Evolutionary conservation across 2,797 vertebrate genomes (phyloP), one percentile per base, ranked within the genome.

Genomic region (Distichodus sexfasciatus): DNA sequence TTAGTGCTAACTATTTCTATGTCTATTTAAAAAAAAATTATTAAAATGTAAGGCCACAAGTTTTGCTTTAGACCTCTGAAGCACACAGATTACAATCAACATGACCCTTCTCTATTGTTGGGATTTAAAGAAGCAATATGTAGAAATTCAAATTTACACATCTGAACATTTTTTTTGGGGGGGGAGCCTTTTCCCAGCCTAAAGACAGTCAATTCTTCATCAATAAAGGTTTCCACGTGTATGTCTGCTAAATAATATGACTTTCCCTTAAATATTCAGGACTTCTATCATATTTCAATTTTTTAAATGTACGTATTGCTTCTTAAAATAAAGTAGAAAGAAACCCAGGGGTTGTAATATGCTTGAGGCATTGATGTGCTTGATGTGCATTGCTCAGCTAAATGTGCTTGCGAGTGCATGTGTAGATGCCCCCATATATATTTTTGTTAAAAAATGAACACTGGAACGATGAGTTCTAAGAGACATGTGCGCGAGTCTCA

Each of bases 301-400:
- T 41, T 40, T 26, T 11, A 12, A 36, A 10, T 21, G n/a, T n/a
- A n/a, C 9, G 0, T 17, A 17, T 17, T 33, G 4, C 6, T 43
- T 26, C 26, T 44, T 35, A 48, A 33, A 23, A 6, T 5, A 35
- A 36, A 28, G 36, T 1, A 41, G 24, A 28, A 23, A n/a, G 2
- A 14, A n/a, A n/a, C 9, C 9, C 1, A 4, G 21, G 41, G 40
- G 40, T 21, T 29, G 51, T 50, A 50, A 35, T 2, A 15, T 72
- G 4, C 1, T 31, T 47, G 33, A 76, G 75, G 75, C 75, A 76
- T 71, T 69, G 55, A 62, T 48, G 58, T 72, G 59, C 46, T 71
- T 69, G 55, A 62, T 48, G 58, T 72, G 59, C 46, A 62, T 69
- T 76, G 50, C 6, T 31, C 38, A 44, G 59, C 15, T 51, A 60